Base-by-base conservation (phyloP, 2,888 invertebrate genomes). In the Eupithecia centaureata region DNA sequence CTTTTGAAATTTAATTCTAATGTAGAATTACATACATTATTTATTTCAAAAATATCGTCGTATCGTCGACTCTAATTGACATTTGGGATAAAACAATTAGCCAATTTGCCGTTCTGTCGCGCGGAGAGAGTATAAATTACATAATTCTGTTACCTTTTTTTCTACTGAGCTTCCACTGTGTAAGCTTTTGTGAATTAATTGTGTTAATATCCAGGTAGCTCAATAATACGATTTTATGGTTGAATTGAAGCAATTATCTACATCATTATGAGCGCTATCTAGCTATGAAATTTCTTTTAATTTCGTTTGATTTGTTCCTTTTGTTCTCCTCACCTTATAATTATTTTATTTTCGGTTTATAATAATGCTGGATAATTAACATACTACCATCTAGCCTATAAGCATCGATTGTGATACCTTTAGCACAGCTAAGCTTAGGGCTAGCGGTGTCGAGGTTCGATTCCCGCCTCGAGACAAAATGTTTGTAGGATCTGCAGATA, bases 81-180 rank as follows among this genome's bases (percentile, higher is more conserved):
- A 3, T 47, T 7, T 12, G 22, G 10, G 47, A 47, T 47, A 22
- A 47, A 47, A 47, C 47, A 22, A 47, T 47, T 47, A 47, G 18
- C 47, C 47, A 47, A 47, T 47, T 47, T 47, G 22, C 47, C 22
- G 47, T 47, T 47, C 47, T 47, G 47, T 47, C 47, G 47, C 47
- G 5, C 12, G 47, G 2, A 22, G 47, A 47, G 47, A 47, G 47
- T 22, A 47, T 47, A 47, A 47, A 47, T 47, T 8, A 47, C 47
- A 22, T 47, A 47, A 47, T 47, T 47, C 22, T 10, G 22, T 47
- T 47, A 47, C 18, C 47, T 47, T 47, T 47, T 47, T 47, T 22
- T 22, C 2, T 10, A 22, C 10, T 22, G 22, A 22, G 22, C 18
- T 12, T 12, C 47, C 47, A 47, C 22, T 47, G 10, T 18, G 47